Evolutionary conservation across 1,140 invertebrate genomes (phyloP).

Genomic region (Formica selysi): DNA sequence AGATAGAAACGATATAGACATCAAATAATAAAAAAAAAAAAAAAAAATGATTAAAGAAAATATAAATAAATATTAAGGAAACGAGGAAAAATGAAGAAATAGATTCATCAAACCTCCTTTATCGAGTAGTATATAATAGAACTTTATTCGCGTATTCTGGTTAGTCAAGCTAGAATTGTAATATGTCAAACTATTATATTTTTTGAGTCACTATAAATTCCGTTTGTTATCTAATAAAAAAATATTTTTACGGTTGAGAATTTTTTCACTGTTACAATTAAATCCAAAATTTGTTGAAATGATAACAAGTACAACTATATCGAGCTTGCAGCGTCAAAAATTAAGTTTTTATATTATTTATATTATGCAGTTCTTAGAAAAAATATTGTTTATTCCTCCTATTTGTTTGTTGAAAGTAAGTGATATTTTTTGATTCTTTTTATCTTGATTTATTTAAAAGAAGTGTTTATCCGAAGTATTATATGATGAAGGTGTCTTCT

Average conservation of each 20-base stretch:
- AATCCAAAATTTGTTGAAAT: slow-evolving; percentile 3
- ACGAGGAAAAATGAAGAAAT: not conserved
- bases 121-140: not conserved
- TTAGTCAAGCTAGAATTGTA: not conserved
- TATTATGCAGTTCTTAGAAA: not conserved
- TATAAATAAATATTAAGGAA: too few relatives aligned
- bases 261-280: not conserved
- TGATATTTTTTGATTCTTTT: not conserved
- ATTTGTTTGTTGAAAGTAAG: not conserved
- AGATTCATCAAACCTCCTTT: not conserved
- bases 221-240: not conserved
- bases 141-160: too few relatives aligned
- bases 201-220: not conserved
- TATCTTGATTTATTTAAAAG: not conserved
- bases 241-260: not conserved
- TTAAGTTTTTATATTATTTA: not conserved
- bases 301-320: not conserved
- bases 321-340: not conserved
- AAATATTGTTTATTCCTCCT: not conserved
- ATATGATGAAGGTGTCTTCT: not conserved
- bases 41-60: too few relatives aligned
- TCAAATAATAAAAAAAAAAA: too few relatives aligned
- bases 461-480: not conserved
- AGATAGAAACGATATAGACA: too few relatives aligned
- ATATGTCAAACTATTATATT: not conserved